Percentiles rank a stretch among this genome's conserved stretches.
Evolutionary conservation across 2,888 invertebrate species (phyloP).

Genomic region (Thyatira batis): DNA sequence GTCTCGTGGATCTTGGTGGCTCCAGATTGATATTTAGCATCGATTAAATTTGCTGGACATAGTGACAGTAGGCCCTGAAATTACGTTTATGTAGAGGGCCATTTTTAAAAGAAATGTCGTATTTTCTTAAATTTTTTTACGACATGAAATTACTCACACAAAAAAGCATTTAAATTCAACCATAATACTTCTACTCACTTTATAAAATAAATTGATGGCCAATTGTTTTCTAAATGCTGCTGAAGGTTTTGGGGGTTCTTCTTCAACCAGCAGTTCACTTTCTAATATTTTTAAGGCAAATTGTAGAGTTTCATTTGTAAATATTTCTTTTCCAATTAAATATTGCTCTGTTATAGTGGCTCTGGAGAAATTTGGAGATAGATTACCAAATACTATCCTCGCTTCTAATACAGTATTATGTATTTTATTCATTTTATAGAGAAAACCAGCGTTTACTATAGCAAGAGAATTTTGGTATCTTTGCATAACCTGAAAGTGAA

Average conservation of each 20-base stretch:
- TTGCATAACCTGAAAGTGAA: slow-evolving; percentile 83
- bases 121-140: no score
- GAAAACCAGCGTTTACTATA: slow-evolving; percentile 88
- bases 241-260: slow-evolving; percentile 78
- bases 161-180: neutral
- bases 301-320: slow-evolving; percentile 67
- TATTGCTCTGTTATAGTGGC: slow-evolving; percentile 79
- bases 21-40: slow-evolving; percentile 71
- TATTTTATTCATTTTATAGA: slow-evolving; percentile 73
- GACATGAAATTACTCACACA: no score
- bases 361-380: slow-evolving; percentile 67
- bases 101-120: no score
- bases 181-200: neutral
- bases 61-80: slow-evolving; percentile 76
- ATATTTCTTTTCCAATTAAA: slow-evolving; percentile 66
- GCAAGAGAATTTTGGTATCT: slow-evolving; percentile 88
- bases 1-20: slow-evolving; percentile 49
- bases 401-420: slow-evolving; percentile 15
- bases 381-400: slow-evolving; percentile 83
- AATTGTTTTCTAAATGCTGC: slow-evolving; percentile 82
- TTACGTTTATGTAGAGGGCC: no score
- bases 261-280: slow-evolving; percentile 46
- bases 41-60: slow-evolving; percentile 63
- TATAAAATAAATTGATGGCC: slow-evolving; percentile 78
- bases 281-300: slow-evolving; percentile 46